Evolutionary conservation across 1,140 invertebrate species (phyloP), one percentile per base, ranked within the genome.

Genomic region (Hirudo medicinalis): DNA sequence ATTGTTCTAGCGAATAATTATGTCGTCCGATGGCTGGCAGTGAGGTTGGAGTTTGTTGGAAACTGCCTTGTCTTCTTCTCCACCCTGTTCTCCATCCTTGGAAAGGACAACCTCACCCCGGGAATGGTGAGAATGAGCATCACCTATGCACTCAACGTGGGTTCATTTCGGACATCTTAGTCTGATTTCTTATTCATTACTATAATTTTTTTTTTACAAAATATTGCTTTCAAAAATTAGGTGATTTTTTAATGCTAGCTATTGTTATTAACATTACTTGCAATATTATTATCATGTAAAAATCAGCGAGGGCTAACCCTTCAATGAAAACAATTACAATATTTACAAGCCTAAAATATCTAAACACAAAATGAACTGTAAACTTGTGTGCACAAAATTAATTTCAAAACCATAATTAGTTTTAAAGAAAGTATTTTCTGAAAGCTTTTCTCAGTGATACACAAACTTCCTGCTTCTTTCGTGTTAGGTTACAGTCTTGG

Each of bases 11-110:
- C n/a, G n/a, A n/a, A n/a, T n/a, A n/a, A n/a, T n/a, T n/a, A n/a
- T n/a, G n/a, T 72, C 54, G 11, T 6, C 74, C 86, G 93, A 78
- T 97, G 94, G 94, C 82, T 96, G 32, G 89, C 91, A 0, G 85
- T 97, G 6, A 84, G 92, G 40, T n/a, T n/a, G n/a, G n/a, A n/a
- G n/a, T n/a, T n/a, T n/a, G n/a, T n/a, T n/a, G n/a, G n/a, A n/a
- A n/a, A n/a, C n/a, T n/a, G n/a, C n/a, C n/a, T n/a, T n/a, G n/a
- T n/a, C n/a, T n/a, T n/a, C n/a, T n/a, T n/a, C 76, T 81, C 85
- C 9, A 80, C 85, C 3, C 74, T 86, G 36, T 86, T 86, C 80
- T 82, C 83, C 71, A 83, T 85, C 6, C 69, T 84, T 36, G 78
- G 77, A 36, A 75, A 81, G 22, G 77, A 79, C 0, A 71, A 77